Evolutionary conservation across 1,140 invertebrate genomes (phyloP).

Genomic region (Octopus sinensis): DNA sequence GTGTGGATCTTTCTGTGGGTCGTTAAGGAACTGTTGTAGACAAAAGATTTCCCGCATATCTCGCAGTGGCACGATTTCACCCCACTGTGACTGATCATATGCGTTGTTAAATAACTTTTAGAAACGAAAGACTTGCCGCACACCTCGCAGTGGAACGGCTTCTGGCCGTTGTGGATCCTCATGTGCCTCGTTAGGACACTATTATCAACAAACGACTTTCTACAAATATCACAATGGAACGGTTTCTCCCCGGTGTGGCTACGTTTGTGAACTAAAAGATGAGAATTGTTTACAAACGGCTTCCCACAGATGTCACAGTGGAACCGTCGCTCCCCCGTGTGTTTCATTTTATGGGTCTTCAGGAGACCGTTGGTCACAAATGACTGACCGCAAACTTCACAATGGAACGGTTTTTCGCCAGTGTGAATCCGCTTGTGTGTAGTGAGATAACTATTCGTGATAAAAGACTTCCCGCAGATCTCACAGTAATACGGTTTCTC

Average conservation of each 20-base stretch:
- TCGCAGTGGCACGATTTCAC: slow-evolving; percentile 40
- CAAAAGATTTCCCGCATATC: slow-evolving; percentile 37
- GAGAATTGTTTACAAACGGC: too few relatives aligned
- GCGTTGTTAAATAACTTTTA: slow-evolving; percentile 14
- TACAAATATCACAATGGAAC: not conserved
- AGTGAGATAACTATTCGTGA: too few relatives aligned
- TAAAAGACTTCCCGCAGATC: too few relatives aligned
- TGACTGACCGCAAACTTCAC: too few relatives aligned
- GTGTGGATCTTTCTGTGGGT: slow-evolving; percentile 65
- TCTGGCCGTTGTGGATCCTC: slow-evolving; percentile 8
- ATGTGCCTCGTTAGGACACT: slow-evolving; percentile 51
- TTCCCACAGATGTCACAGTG: too few relatives aligned
- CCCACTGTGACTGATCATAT: slow-evolving; percentile 37
- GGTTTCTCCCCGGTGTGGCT: not conserved
- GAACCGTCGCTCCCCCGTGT: too few relatives aligned
- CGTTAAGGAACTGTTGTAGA: slow-evolving; percentile 33
- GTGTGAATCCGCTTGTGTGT: too few relatives aligned
- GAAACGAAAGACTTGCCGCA: slow-evolving; percentile 31
- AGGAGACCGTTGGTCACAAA: too few relatives aligned
- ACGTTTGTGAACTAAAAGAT: too few relatives aligned
- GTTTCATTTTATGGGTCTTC: too few relatives aligned
- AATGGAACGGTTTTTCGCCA: too few relatives aligned
- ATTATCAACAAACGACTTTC: slow-evolving; percentile 18
- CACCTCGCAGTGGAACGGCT: slow-evolving; percentile 26
- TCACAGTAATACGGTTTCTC: too few relatives aligned